These are phyloP conservation scores for Trichoplusia ni DNA, from an alignment of 1,140 invertebrate genomes.

Conservation along the genomic window DNA sequence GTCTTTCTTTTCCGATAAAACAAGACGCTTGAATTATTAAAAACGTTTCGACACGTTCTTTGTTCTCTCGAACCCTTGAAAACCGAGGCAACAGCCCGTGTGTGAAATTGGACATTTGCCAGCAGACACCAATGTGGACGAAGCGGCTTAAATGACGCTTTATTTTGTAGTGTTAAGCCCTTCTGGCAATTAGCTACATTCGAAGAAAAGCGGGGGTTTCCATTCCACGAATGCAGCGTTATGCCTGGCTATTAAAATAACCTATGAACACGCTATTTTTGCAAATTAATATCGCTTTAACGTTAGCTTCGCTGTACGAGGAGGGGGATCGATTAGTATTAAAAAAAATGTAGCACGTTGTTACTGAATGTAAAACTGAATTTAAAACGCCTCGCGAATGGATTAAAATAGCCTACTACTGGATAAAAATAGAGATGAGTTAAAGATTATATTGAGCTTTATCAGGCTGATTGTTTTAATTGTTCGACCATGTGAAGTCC, in stretches of 20 bases:
- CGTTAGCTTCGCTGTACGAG: too few relatives aligned
- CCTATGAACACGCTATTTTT: not conserved
- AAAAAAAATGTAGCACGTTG: too few relatives aligned
- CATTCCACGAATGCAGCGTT: constrained; percentile 30
- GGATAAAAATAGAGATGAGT: too few relatives aligned
- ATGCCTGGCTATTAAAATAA: constrained; percentile 22
- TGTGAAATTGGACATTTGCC: constrained; percentile 66
- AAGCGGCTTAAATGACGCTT: constrained; percentile 25
- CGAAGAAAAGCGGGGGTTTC: constrained; percentile 19
- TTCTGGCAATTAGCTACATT: constrained; percentile 27
- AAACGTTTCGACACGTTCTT: constrained; percentile 51
- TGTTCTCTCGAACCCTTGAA: constrained; percentile 55
- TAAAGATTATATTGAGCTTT: not conserved
- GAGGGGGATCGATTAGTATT: too few relatives aligned
- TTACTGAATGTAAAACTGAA: too few relatives aligned
- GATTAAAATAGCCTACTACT: too few relatives aligned
- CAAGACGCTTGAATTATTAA: constrained; percentile 41
- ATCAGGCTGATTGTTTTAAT: not conserved
- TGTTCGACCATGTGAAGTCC: not conserved
- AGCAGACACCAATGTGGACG: constrained; percentile 34
- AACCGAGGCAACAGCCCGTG: constrained; percentile 52
- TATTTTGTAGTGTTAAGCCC: constrained; percentile 30
- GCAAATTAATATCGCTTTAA: not conserved
- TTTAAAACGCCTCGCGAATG: too few relatives aligned
- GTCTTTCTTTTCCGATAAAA: constrained; percentile 6